Conservation (phyloP, 1,140 invertebrate species). For the Calliphora vicina region DNA sequence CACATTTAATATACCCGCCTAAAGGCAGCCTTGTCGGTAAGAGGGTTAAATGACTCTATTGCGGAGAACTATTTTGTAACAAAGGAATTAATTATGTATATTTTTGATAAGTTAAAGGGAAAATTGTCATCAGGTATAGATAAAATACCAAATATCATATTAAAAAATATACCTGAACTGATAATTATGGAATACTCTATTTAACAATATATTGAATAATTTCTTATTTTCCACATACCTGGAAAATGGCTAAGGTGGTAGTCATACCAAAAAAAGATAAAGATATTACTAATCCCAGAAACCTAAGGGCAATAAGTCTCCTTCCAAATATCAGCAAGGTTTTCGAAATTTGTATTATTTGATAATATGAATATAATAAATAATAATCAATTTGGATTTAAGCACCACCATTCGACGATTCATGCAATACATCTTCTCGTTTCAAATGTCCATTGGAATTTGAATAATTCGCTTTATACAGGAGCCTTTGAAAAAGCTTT, state of each 20-base stretch:
- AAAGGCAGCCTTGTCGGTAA: no score
- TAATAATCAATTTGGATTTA: background rate
- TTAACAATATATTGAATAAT: conserved; percentile 9
- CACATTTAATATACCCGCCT: no score
- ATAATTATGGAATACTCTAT: background rate
- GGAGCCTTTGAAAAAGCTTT: conserved; percentile 1
- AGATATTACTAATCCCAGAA: background rate
- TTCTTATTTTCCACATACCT: background rate
- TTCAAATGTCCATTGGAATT: conserved; percentile 6
- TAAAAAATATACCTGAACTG: background rate
- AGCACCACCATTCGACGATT: background rate
- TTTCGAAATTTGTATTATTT: conserved; percentile 3
- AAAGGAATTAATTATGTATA: background rate
- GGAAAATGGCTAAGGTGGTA: background rate
- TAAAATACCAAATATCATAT: background rate
- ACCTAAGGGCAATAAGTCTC: conserved; percentile 11
- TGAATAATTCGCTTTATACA: background rate
- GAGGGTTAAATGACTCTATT: background rate
- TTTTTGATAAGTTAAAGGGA: background rate
- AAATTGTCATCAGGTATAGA: background rate
- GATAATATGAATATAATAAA: background rate
- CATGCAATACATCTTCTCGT: conserved; percentile 12
- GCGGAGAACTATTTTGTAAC: background rate
- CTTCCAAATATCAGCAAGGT: conserved; percentile 29
- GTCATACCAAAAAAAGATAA: conserved; percentile 3